These are phyloP conservation scores for Loriculus beryllinus DNA, from an alignment of 2,797 vertebrate species.

Conservation along the genomic window DNA sequence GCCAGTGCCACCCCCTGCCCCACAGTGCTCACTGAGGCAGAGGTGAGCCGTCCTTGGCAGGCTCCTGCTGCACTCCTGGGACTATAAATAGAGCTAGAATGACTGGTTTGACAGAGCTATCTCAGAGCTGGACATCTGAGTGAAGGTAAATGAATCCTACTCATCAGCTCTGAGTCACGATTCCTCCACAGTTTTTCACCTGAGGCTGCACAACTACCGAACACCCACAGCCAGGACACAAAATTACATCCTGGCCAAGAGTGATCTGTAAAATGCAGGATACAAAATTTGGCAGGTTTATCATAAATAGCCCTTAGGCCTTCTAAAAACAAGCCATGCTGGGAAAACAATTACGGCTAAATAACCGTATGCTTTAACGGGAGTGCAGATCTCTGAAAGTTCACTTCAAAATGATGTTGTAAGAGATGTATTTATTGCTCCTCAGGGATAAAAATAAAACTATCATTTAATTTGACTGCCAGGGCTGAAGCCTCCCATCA, in stretches of 20 bases:
- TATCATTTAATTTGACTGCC: background rate
- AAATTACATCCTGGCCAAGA: background rate
- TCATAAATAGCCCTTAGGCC: background rate
- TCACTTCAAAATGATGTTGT: background rate
- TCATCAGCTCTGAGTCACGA: background rate
- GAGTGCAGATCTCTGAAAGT: background rate
- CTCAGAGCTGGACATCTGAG: background rate
- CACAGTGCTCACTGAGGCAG: accelerated
- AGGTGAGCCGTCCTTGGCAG: background rate
- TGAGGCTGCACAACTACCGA: background rate
- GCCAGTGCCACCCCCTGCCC: background rate
- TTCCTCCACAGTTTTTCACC: background rate
- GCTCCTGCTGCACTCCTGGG: background rate
- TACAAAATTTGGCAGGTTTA: constrained; percentile 9
- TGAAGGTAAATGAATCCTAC: background rate
- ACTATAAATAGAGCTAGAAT: background rate
- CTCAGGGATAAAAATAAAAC: constrained; percentile 10
- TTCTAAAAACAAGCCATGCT: background rate
- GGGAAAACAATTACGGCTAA: background rate
- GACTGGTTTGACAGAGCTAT: accelerated
- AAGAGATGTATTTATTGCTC: background rate
- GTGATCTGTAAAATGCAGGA: background rate
- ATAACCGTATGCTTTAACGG: background rate
- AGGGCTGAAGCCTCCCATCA: background rate
- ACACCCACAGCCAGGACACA: background rate